Evolutionary conservation across 2,113 vertebrate species (phyloP), one percentile per base, ranked within the genome.

Genomic region (Neoarius graeffei): DNA sequence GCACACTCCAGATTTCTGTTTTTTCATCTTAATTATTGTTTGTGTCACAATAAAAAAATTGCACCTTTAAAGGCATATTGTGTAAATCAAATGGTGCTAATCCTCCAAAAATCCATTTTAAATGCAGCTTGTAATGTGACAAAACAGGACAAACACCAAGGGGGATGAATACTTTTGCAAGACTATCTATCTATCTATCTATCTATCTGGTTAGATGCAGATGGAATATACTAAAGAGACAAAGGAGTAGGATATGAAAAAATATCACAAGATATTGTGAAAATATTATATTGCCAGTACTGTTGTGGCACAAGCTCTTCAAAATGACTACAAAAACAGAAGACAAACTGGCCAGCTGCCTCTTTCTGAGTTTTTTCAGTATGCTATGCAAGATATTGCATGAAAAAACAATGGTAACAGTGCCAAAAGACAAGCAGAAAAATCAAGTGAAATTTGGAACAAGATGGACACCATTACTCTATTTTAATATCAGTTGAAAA

Each of bases 401-500:
- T 62, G n/a, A 82, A 82, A 62, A 62, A 62, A 82, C 30, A 42
- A 11, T 7, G 19, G 30, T 59, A 82, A 62, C 57, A 82, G 80
- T 82, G 30, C 9, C 9, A 82, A 81, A 81, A 23, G 57, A 60
- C 62, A 83, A 67, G 62, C 60, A 27, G 48, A 67, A 67, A 25
- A 50, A 67, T 67, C 62, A 84, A 52, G 25, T 84, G 60, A 67
- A 67, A 67, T 67, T 27, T 66, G 13, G 17, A 84, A 52, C 19
- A 42, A 67, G 71, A 88, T 85, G 85, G 79, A 62, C 79, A 66
- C 35, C 59, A 30, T 76, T 86, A 83, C 56, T 85, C 52, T 91
- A 76, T 86, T 59, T 89, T 91, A 85, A 89, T 69, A 67, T 62
- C 35, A 83, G 86, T 80, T 84, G 85, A 87, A 88, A 84, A 67